A percentile compares a stretch with the other conserved stretches of the same genome.
These are phyloP conservation scores for Drosophila sechellia DNA, from an alignment of 1,140 invertebrate species.

Conservation along the genomic window DNA sequence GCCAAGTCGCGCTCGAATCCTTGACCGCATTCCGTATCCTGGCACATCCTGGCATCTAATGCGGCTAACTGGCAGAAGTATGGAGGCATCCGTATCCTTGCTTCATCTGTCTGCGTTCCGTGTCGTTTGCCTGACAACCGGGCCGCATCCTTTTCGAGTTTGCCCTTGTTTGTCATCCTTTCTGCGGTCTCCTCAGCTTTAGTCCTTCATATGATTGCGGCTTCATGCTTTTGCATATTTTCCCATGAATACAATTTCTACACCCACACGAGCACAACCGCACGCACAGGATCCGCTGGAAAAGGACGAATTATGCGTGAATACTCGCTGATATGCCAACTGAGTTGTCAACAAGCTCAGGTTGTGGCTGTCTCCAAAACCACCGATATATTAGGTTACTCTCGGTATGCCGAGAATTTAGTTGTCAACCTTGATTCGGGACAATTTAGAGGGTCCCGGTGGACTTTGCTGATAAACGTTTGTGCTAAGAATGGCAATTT, in stretches of 20 bases:
- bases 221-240: constrained; percentile 67
- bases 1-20: constrained; percentile 22
- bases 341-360: constrained; percentile 54
- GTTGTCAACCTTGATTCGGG: constrained; percentile 40
- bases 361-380: constrained; percentile 35
- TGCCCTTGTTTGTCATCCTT: constrained; percentile 69
- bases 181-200: constrained; percentile 29
- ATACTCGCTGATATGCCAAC: constrained; percentile 42
- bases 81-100: constrained; percentile 12
- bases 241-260: constrained; percentile 49
- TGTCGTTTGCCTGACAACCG: constrained; percentile 39
- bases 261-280: background rate
- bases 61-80: constrained; percentile 4
- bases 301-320: constrained; percentile 47
- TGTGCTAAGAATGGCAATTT: constrained; percentile 4
- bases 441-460: background rate
- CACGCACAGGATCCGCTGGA: constrained; percentile 1
- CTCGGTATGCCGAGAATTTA: constrained; percentile 31
- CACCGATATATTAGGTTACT: constrained; percentile 17
- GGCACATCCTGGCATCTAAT: constrained; percentile 17
- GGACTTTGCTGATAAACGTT: background rate
- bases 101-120: constrained; percentile 45
- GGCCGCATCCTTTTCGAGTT: constrained; percentile 57
- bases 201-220: constrained; percentile 55
- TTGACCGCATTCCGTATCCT: constrained; percentile 38